Evolutionary conservation across 92 coral and sea anemone species (phyloP).

Genomic region (Palythoa heliodiscus): DNA sequence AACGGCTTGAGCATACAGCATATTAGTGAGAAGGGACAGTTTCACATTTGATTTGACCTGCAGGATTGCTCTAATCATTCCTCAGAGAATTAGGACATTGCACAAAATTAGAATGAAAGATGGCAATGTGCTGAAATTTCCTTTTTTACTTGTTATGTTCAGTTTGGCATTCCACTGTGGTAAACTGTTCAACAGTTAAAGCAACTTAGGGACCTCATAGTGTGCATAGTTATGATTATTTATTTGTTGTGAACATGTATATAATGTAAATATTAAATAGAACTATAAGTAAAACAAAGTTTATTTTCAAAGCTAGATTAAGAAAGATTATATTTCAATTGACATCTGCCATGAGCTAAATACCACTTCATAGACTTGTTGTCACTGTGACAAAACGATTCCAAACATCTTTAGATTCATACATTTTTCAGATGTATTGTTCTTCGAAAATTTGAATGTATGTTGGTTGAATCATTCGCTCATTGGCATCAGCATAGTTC

Average conservation of each 20-base stretch:
- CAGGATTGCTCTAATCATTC: too few species aligned
- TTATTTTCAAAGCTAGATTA: slow-evolving; percentile 70
- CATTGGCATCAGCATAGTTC: neutral
- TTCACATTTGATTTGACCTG: too few species aligned
- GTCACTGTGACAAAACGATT: neutral
- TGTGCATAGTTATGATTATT: slow-evolving; percentile 62
- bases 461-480: neutral
- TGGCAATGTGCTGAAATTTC: too few species aligned
- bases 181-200: neutral
- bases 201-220: neutral
- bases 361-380: neutral
- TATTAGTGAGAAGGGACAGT: too few species aligned
- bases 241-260: slow-evolving; percentile 88
- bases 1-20: too few species aligned
- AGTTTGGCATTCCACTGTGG: neutral
- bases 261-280: slow-evolving; percentile 79
- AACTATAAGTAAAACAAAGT: slow-evolving; percentile 75
- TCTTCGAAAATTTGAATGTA: neutral
- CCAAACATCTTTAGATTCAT: neutral
- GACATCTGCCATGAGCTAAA: neutral
- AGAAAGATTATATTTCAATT: slow-evolving; percentile 39
- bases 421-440: neutral
- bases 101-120: too few species aligned
- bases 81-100: too few species aligned
- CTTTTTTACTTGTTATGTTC: neutral